These are phyloP conservation scores for Tenrec ecaudatus DNA, from an alignment of 2,113 vertebrate genomes.

Conservation along the genomic window DNA sequence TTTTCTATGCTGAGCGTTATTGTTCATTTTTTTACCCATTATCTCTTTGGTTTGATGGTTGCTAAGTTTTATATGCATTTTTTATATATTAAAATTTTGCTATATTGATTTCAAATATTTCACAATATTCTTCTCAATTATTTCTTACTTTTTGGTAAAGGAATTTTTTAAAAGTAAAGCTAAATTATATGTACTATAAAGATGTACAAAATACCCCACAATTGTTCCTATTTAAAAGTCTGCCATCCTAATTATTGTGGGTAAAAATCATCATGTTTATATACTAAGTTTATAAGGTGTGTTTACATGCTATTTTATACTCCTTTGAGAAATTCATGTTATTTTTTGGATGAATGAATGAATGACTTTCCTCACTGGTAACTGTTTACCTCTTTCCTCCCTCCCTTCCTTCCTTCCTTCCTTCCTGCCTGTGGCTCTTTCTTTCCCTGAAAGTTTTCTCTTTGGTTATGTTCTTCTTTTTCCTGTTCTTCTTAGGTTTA, in stretches of 20 bases:
- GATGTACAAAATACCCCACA: neutral
- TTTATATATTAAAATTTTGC: constrained; percentile 6
- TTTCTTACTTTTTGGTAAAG: constrained; percentile 14
- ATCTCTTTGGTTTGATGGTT: neutral
- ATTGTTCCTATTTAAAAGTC: neutral
- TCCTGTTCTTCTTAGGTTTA: neutral
- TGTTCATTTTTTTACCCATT: constrained; percentile 4
- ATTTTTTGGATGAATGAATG: constrained; percentile 8
- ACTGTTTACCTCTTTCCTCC: neutral
- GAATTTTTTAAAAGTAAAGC: neutral
- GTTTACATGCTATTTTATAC: constrained; percentile 24
- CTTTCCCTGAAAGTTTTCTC: neutral
- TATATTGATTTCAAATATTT: neutral
- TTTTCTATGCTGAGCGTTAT: constrained; percentile 22
- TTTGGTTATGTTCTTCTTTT: neutral
- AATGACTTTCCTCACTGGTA: constrained; percentile 37
- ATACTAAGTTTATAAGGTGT: neutral
- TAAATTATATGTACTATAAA: constrained; percentile 9
- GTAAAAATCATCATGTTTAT: neutral
- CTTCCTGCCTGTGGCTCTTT: neutral
- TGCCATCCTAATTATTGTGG: neutral
- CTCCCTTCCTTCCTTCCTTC: neutral
- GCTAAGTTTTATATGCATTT: constrained; percentile 27
- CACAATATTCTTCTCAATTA: neutral
- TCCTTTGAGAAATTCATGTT: neutral